These are phyloP conservation scores for Cantharis nigra DNA, from an alignment of 2,888 invertebrate species.

Conservation along the genomic window DNA sequence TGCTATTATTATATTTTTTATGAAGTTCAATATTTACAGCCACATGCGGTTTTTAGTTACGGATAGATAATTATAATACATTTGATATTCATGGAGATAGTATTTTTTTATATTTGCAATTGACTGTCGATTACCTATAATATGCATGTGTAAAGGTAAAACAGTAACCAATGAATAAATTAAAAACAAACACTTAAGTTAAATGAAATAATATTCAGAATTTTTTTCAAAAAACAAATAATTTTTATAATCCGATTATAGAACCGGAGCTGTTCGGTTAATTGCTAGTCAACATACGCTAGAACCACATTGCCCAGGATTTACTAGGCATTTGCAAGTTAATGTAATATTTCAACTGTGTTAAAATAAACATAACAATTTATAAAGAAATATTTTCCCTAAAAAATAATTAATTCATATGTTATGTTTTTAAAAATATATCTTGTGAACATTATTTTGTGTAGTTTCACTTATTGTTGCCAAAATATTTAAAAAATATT, in stretches of 20 bases:
- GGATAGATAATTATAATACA: too few relatives aligned
- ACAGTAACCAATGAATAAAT: too few relatives aligned
- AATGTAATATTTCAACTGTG: background rate
- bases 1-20: background rate
- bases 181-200: too few relatives aligned
- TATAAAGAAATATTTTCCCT: background rate
- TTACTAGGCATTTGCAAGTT: background rate
- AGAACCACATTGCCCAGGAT: background rate
- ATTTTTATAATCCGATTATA: too few relatives aligned
- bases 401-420: background rate
- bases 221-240: too few relatives aligned
- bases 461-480: background rate
- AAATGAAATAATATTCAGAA: too few relatives aligned
- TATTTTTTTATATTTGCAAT: too few relatives aligned
- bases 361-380: background rate
- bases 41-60: background rate
- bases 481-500: background rate
- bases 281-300: too few relatives aligned
- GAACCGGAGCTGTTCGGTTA: too few relatives aligned
- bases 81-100: too few relatives aligned
- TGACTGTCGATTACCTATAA: too few relatives aligned
- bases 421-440: background rate
- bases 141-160: too few relatives aligned
- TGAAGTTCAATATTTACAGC: background rate
- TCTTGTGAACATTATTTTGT: background rate